Evolutionary conservation across 2,888 invertebrate genomes (phyloP).

Genomic region (Seira ritae): DNA sequence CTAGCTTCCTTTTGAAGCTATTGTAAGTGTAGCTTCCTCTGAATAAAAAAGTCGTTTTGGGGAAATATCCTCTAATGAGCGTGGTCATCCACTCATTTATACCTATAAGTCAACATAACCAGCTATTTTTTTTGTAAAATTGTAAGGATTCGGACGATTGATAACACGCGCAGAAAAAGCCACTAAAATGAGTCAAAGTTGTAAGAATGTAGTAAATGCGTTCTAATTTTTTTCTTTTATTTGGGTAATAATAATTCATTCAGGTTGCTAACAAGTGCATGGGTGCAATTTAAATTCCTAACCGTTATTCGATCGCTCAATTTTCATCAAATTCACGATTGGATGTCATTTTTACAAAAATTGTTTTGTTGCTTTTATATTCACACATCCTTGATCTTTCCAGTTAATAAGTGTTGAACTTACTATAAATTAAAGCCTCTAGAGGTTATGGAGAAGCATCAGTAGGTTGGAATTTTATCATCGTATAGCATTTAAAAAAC

Average conservation of each 20-base stretch:
- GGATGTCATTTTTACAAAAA: too few species aligned
- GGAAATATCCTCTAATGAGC: slow-evolving; percentile 27
- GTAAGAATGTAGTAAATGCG: not conserved
- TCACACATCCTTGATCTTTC: too few species aligned
- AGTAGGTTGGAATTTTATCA: too few species aligned
- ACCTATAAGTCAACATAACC: slow-evolving; percentile 5
- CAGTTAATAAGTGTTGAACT: too few species aligned
- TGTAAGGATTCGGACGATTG: slow-evolving; percentile 21
- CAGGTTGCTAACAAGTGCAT: too few species aligned
- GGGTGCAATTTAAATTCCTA: too few species aligned
- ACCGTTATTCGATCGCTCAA: too few species aligned
- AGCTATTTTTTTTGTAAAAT: not conserved
- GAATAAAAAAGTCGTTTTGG: not conserved
- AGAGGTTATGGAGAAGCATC: too few species aligned
- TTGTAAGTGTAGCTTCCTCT: not conserved
- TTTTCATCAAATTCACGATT: too few species aligned
- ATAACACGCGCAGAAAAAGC: not conserved
- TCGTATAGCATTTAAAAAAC: too few species aligned
- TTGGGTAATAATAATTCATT: not conserved
- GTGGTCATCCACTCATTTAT: slow-evolving; percentile 31
- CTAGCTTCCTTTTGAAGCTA: not conserved
- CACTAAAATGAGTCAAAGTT: slow-evolving; percentile 3
- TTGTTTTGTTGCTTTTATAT: too few species aligned
- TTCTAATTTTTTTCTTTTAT: not conserved
- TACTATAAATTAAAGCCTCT: too few species aligned